Percentiles rank a stretch among this genome's conserved stretches.
These are phyloP conservation scores for Tenthredo amoena DNA, from an alignment of 2,888 invertebrate species.

Conservation along the genomic window DNA sequence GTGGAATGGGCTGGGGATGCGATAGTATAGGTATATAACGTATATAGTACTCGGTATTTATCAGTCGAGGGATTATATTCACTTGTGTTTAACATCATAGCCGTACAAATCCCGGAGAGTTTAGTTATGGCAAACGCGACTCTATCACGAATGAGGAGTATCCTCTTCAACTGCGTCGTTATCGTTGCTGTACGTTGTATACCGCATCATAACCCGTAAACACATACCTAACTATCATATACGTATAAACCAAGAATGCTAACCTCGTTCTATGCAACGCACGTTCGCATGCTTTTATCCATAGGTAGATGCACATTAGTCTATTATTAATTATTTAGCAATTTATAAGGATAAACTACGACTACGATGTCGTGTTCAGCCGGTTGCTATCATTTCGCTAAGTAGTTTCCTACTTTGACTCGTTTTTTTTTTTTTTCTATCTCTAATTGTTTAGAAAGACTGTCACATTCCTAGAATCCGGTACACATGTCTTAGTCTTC, in stretches of 20 bases:
- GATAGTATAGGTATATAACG: neutral
- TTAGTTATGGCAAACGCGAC: constrained; percentile 15
- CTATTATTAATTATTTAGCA: neutral
- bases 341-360: neutral
- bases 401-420: neutral
- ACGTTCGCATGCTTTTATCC: constrained; percentile 41
- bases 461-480: constrained; percentile 4
- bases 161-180: constrained; percentile 12
- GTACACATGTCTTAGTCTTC: neutral
- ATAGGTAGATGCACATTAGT: constrained; percentile 1
- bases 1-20: neutral
- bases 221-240: neutral
- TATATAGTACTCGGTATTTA: neutral
- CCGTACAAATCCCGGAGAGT: neutral
- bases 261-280: constrained; percentile 23
- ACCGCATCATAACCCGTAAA: neutral
- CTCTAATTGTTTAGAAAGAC: neutral
- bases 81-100: constrained; percentile 12
- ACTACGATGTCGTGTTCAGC: neutral
- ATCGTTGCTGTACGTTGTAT: neutral
- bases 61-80: neutral
- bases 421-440: neutral
- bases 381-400: neutral
- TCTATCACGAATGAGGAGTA: constrained; percentile 1
- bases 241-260: neutral